Evolutionary conservation across 2,113 vertebrate genomes (phyloP).

Genomic region (Gymnorhina tibicen): DNA sequence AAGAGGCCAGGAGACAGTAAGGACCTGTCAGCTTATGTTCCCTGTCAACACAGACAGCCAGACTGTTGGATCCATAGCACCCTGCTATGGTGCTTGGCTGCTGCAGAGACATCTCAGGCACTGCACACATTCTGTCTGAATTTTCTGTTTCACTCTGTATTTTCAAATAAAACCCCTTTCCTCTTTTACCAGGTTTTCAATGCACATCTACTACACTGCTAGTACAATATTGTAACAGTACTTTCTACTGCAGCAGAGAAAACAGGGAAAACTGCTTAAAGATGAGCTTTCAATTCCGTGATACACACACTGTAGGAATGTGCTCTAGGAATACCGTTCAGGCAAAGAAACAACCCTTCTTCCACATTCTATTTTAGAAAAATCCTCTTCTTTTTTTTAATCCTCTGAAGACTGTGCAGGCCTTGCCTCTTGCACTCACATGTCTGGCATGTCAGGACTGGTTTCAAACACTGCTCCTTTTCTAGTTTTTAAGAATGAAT

Average conservation of each 20-base stretch:
- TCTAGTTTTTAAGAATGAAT: neutral
- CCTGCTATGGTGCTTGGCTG: neutral
- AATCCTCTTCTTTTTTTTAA: neutral
- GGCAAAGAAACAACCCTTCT: neutral
- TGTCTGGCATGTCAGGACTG: neutral
- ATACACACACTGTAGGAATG: neutral
- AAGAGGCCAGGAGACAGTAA: neutral
- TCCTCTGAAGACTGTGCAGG: neutral
- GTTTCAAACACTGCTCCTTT: neutral
- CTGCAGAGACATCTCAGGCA: neutral
- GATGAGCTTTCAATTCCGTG: neutral
- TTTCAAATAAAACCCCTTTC: neutral
- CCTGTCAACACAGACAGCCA: neutral
- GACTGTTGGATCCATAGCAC: neutral
- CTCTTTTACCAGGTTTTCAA: neutral
- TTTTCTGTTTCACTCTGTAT: neutral
- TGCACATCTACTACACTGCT: fast-evolving
- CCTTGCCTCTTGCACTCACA: neutral
- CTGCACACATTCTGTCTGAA: neutral
- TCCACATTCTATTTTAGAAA: neutral
- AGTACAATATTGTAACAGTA: neutral
- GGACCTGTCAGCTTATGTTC: neutral
- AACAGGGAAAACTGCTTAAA: neutral
- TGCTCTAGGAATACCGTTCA: neutral
- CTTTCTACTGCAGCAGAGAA: neutral